Evolutionary conservation across 2,113 vertebrate species (phyloP), one percentile per base, ranked within the genome.

Genomic region (Phalacrocorax brasilianus): DNA sequence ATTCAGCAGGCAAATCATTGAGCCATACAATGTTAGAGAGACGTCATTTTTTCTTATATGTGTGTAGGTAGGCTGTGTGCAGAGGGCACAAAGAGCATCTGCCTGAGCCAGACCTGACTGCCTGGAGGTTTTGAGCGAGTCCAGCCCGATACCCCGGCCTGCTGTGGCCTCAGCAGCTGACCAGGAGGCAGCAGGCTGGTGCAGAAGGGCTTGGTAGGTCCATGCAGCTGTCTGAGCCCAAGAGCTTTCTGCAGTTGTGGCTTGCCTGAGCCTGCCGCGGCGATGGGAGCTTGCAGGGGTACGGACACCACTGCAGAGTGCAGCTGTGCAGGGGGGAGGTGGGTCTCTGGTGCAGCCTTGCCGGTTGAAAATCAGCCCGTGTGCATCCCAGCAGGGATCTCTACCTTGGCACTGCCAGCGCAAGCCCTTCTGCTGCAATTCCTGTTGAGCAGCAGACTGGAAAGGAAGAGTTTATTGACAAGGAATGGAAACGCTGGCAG

Each of bases 391-490:
- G 53, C 76, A 42, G 45, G 77, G 42, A 65, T 56, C 50, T 74
- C 49, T 91, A 71, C 78, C 56, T 82, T 79, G 65, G 61, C 68
- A 47, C n/a, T 95, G 80, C 65, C 9, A 23, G 59, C 12, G 0
- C 40, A 40, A 95, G 50, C 58, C 42, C 65, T 85, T 78, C 76
- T 82, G 62, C 76, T 95, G 72, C 76, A 75, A 89, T 87, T 94
- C 79, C 79, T 93, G 80, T 42, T 0, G 3, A 91, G 88, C 85
- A 88, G 76, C 59, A 75, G 88, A 77, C 87, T 88, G 89, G 65
- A 93, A 40, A 97, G 94, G 88, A 91, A 89, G 92, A 82, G 71
- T 94, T 93, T 95, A 95, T 89, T 94, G 95, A 94, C 53, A 59
- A 68, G 92, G 92, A 88, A 88, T 97, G 80, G 89, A 87, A 93